phyloP scores from a whole-genome alignment of 2,113 vertebrate species.

The Theristicus caerulescens region DNA sequence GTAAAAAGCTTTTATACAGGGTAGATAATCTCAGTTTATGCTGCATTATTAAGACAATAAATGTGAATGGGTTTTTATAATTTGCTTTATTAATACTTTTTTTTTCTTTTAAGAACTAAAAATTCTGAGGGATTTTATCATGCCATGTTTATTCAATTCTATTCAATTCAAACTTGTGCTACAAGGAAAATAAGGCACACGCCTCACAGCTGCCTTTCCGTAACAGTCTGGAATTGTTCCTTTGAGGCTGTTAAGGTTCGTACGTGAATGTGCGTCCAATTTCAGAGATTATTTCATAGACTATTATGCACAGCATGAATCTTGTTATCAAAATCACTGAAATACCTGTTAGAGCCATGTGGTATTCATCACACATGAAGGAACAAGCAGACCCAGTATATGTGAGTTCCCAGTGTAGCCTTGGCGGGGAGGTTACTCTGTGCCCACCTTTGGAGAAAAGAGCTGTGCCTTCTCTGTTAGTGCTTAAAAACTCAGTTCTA shows the following conservation, averaged over 20 bases:
- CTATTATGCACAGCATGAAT: not conserved
- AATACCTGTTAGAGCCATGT: not conserved
- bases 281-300: not conserved
- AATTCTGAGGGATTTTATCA: not conserved
- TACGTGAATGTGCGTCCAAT: not conserved
- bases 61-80: not conserved
- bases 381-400: accelerated
- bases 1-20: not conserved
- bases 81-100: not conserved
- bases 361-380: not conserved
- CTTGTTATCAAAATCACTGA: not conserved
- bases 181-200: not conserved
- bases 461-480: not conserved
- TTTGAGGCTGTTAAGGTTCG: not conserved
- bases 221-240: not conserved
- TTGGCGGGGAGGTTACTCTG: not conserved
- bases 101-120: not conserved
- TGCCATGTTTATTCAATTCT: not conserved
- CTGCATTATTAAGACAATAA: not conserved
- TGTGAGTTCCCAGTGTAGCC: not conserved
- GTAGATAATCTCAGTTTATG: not conserved
- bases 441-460: not conserved
- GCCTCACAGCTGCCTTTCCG: not conserved
- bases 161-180: not conserved
- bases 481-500: not conserved